These are phyloP conservation scores for Pandemis heparana DNA, from an alignment of 2,888 invertebrate species.

Conservation along the genomic window DNA sequence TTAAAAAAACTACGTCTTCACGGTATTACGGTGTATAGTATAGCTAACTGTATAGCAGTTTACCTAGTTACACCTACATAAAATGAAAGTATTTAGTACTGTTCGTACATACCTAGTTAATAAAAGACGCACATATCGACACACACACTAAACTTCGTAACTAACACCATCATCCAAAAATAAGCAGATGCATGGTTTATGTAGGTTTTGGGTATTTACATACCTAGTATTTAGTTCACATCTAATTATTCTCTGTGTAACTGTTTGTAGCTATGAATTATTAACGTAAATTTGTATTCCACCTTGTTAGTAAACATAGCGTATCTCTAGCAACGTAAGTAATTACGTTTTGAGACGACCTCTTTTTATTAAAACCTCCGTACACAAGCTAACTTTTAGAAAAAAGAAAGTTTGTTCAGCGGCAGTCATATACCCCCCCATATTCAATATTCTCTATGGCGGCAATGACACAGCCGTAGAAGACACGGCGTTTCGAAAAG, in stretches of 20 bases:
- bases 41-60: slow-evolving; percentile 24
- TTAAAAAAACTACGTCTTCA: slow-evolving; percentile 2
- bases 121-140: no score
- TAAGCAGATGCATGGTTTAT: not conserved
- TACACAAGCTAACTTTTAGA: not conserved
- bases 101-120: no score
- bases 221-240: slow-evolving; percentile 19
- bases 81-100: no score
- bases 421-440: no score
- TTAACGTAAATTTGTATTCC: slow-evolving; percentile 5
- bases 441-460: no score
- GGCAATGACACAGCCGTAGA: not conserved
- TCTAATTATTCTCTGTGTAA: slow-evolving; percentile 10
- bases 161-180: not conserved
- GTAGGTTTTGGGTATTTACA: slow-evolving; percentile 1
- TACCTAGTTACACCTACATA: slow-evolving; percentile 16
- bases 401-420: not conserved
- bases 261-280: slow-evolving; percentile 5
- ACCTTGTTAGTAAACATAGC: slow-evolving; percentile 2
- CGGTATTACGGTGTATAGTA: not conserved
- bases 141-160: no score
- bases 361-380: not conserved
- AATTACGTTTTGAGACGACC: slow-evolving; percentile 2
- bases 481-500: not conserved
- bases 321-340: slow-evolving; percentile 7